A percentile compares a stretch with the other conserved stretches of the same genome.
phyloP scores from a whole-genome alignment of 2,797 vertebrate species.

The Tarsius wallacei region DNA sequence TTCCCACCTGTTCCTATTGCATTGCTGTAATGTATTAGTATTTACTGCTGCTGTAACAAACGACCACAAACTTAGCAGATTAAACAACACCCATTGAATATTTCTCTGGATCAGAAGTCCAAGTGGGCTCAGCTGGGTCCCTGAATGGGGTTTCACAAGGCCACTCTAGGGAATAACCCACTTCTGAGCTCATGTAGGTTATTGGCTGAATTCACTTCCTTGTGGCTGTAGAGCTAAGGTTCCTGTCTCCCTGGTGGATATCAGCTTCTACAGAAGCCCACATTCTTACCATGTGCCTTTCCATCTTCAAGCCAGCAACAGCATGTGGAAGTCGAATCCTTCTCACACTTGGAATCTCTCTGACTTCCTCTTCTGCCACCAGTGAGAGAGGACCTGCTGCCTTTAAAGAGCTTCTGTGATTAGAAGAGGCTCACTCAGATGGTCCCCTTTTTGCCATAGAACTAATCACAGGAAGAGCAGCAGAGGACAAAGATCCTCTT shows the following conservation, averaged over 20 bases:
- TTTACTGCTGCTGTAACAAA: not conserved
- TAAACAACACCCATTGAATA: too few relatives aligned
- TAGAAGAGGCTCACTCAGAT: not conserved
- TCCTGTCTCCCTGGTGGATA: not conserved
- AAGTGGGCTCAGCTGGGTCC: not conserved
- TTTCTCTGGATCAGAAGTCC: not conserved
- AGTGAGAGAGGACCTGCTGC: not conserved
- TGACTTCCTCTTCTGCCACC: not conserved
- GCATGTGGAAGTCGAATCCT: not conserved
- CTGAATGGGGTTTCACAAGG: not conserved
- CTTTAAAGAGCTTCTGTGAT: not conserved
- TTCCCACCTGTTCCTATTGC: not conserved
- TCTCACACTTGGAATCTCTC: not conserved
- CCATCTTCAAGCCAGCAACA: too few relatives aligned
- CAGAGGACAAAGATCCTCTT: not conserved
- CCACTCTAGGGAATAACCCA: not conserved
- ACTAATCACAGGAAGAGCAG: not conserved
- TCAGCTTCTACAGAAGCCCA: not conserved
- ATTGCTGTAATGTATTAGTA: not conserved
- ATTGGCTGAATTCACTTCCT: not conserved
- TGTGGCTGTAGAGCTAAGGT: not conserved
- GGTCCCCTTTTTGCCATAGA: not conserved
- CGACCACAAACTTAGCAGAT: fast-evolving
- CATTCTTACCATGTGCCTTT: fast-evolving
- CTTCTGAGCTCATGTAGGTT: not conserved